Evolutionary conservation across 1,140 invertebrate species (phyloP).

Genomic region (Pseudomyrmex cubaensis): DNA sequence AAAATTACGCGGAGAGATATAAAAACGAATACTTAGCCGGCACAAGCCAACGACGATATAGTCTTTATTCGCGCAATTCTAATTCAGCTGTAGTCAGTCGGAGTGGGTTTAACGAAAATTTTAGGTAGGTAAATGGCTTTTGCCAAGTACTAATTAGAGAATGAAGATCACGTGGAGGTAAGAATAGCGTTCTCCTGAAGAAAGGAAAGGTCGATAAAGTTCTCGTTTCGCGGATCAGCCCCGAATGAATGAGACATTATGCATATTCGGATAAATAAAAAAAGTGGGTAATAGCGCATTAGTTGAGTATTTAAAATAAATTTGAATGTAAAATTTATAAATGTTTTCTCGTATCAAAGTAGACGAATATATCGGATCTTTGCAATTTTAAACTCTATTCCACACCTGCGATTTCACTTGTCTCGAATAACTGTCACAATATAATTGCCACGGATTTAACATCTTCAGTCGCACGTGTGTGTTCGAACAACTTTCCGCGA

Average conservation of each 20-base stretch:
- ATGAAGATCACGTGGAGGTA: conserved; percentile 32
- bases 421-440: not conserved
- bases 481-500: not conserved
- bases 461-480: not conserved
- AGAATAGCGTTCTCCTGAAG: not conserved
- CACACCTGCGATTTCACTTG: not conserved
- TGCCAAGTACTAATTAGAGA: conserved; percentile 38
- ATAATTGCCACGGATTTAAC: conserved; percentile 14
- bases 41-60: conserved; percentile 7
- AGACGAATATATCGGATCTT: not conserved
- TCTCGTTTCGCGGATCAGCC: not conserved
- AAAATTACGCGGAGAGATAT: conserved; percentile 32
- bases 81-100: conserved; percentile 26
- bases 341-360: not conserved
- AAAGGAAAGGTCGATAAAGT: not conserved
- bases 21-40: conserved; percentile 46
- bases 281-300: not conserved
- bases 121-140: conserved; percentile 44
- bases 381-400: not conserved
- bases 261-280: not conserved
- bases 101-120: conserved; percentile 36
- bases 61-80: conserved; percentile 35
- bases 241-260: not conserved
- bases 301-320: conserved; percentile 5
- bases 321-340: not conserved